Percentiles rank a stretch among this genome's conserved stretches.
Conservation (phyloP, 2,113 vertebrate species). For the Hippocampus abdominalis region DNA sequence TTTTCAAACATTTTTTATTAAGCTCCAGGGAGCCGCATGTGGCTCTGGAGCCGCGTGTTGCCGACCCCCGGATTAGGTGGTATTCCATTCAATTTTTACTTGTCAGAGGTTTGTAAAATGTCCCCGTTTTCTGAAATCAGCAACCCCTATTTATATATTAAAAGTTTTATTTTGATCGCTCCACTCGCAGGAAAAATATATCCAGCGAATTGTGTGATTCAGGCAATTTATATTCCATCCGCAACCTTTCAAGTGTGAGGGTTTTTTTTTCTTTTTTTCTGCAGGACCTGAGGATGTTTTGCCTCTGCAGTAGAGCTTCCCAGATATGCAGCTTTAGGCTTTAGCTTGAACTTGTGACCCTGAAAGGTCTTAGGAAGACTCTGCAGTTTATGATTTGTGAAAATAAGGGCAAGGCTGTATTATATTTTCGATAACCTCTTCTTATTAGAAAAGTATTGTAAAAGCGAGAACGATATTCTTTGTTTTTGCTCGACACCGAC, state of each 20-base stretch:
- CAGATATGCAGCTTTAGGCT: slow-evolving; percentile 30
- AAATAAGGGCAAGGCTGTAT: slow-evolving; percentile 16
- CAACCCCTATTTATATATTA: slow-evolving; percentile 17
- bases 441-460: neutral
- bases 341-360: slow-evolving; percentile 26
- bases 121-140: slow-evolving; percentile 14
- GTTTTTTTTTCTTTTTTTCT: neutral
- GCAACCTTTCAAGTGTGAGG: slow-evolving; percentile 13
- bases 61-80: too few relatives aligned
- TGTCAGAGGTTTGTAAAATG: slow-evolving; percentile 7
- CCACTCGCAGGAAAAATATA: slow-evolving; percentile 17
- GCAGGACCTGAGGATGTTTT: slow-evolving; percentile 24
- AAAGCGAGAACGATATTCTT: neutral
- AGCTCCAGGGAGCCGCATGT: too few relatives aligned
- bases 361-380: slow-evolving; percentile 37
- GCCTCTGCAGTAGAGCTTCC: slow-evolving; percentile 11
- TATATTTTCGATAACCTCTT: slow-evolving; percentile 10
- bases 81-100: neutral
- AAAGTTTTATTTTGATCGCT: slow-evolving; percentile 15
- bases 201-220: slow-evolving; percentile 27
- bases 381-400: slow-evolving; percentile 10
- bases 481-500: neutral
- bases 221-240: slow-evolving; percentile 11
- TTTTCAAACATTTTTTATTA: too few relatives aligned
- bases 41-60: too few relatives aligned